These are phyloP conservation scores for Exephanes ischioxanthus DNA, from an alignment of 2,888 invertebrate species.

Conservation along the genomic window DNA sequence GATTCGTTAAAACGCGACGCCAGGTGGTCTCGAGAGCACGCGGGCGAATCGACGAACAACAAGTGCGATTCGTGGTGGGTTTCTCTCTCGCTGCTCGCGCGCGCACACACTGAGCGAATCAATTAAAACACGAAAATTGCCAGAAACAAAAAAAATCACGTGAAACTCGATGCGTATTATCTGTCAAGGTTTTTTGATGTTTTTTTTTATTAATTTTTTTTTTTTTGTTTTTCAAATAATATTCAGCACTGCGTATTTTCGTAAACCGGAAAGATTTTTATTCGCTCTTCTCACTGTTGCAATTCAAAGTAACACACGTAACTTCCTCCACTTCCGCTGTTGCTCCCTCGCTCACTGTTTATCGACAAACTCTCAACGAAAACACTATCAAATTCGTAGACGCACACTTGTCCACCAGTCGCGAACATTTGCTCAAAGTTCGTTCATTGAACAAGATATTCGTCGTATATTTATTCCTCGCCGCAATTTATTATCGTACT, in stretches of 20 bases:
- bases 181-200: not conserved
- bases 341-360: slow-evolving; percentile 3
- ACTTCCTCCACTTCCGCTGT: slow-evolving; percentile 28
- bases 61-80: slow-evolving; percentile 43
- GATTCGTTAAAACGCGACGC: slow-evolving; percentile 1
- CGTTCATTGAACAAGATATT: not conserved
- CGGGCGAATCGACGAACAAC: slow-evolving; percentile 44
- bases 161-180: not conserved
- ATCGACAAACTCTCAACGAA: slow-evolving; percentile 40
- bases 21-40: slow-evolving; percentile 36
- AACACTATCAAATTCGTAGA: slow-evolving; percentile 50
- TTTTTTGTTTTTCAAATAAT: not conserved
- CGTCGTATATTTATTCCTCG: slow-evolving; percentile 10
- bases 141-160: slow-evolving; percentile 13
- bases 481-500: not conserved
- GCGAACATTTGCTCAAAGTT: not conserved
- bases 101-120: slow-evolving; percentile 9
- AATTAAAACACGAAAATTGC: slow-evolving; percentile 1
- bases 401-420: slow-evolving; percentile 1
- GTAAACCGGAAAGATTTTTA: not conserved
- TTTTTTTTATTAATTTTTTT: not conserved
- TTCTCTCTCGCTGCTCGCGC: slow-evolving; percentile 31
- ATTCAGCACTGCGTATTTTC: not conserved
- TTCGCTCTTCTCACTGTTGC: slow-evolving; percentile 3
- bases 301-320: not conserved